A percentile compares a stretch with the other conserved stretches of the same genome.
These are phyloP conservation scores for Cricetomys ansorgei DNA, from an alignment of 2,113 vertebrate species.

Conservation along the genomic window DNA sequence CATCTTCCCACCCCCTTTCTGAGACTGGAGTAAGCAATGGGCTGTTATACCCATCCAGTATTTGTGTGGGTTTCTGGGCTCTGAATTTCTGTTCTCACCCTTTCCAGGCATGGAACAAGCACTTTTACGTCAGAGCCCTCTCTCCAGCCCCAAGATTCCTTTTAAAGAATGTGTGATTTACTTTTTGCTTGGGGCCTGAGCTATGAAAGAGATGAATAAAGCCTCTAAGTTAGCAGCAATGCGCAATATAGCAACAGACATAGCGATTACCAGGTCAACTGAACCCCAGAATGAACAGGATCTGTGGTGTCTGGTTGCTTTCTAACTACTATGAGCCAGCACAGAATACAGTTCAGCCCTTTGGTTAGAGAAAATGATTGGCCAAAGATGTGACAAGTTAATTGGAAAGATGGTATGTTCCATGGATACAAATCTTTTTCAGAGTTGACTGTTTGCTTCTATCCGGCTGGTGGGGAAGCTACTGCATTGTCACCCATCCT, in stretches of 20 bases:
- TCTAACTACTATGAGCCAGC: neutral
- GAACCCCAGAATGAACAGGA: neutral
- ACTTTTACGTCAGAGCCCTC: neutral
- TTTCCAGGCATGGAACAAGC: neutral
- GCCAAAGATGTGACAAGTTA: neutral
- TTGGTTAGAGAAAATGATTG: neutral
- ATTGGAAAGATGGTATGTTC: neutral
- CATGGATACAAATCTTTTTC: neutral
- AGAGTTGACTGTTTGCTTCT: neutral
- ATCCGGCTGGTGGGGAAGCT: neutral
- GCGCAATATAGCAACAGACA: neutral
- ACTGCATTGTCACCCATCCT: neutral
- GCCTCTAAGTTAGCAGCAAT: neutral
- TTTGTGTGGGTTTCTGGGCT: neutral
- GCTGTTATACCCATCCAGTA: neutral
- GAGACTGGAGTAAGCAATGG: neutral
- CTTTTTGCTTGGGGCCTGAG: neutral
- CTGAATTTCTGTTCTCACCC: neutral
- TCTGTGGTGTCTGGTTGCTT: neutral
- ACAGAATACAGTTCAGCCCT: neutral
- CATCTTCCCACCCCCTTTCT: neutral
- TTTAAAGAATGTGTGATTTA: neutral
- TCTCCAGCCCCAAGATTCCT: neutral
- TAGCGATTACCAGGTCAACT: neutral
- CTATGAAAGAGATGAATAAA: neutral